Base-by-base conservation (phyloP, 2,113 vertebrate species). In the Tachycineta bicolor region DNA sequence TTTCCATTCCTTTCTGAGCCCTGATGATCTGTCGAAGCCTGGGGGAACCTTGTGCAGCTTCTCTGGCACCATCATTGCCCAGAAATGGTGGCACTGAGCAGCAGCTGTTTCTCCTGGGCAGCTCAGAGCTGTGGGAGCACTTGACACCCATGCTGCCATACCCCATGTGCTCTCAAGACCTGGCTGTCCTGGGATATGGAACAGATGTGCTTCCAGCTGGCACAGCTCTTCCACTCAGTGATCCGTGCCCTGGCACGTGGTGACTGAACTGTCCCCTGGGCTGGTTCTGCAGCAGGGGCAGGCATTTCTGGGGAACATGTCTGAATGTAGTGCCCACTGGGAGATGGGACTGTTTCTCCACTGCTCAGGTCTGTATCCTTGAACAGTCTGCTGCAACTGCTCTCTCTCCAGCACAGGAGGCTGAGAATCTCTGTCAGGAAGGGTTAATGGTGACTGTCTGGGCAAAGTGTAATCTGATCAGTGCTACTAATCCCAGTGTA, bases 101-200 rank as follows among this genome's bases (percentile, higher is more conserved):
- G 14, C 39, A 37, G 73, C 65, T 3, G 14, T 12, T 17, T 50
- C 16, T 50, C 25, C 22, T 2, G 4, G 14, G 23, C 44, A 25
- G 26, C 68, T 56, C 31, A 4, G 83, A 41, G 43, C 67, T 70
- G 46, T 55, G 5, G n/a, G 53, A 84, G 69, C 78, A 47, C 1
- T 11, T n/a, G 11, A 8, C 11, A 6, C 25, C 14, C 14, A 2
- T 1, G 0, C 6, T 22, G 20, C 50, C 3, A 0, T 44, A 50
- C 33, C 39, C 22, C 14, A 5, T 0, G 3, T 24, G n/a, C 59
- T 69, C 55, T n/a, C 3, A 2, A 28, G 49, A 25, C n/a, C 19
- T 5, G 0, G 3, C 64, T 64, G 56, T 37, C 6, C 16, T 4
- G 24, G 37, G 37, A 9, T 0, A 0, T 0, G 11, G 77, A 49